phyloP scores from a whole-genome alignment of 1,140 invertebrate species.

The Drosophila trapezifrons region DNA sequence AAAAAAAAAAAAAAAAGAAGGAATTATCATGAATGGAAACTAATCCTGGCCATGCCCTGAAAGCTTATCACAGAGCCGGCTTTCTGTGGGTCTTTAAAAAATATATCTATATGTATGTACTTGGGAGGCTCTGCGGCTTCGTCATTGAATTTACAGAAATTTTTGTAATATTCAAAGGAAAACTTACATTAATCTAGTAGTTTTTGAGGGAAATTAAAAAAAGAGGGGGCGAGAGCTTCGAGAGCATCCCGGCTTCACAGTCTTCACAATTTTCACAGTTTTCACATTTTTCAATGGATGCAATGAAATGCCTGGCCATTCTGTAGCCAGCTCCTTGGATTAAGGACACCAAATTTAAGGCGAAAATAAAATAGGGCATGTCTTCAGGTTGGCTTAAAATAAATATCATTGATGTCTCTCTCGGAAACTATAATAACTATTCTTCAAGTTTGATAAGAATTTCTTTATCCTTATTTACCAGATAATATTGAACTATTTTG shows the following conservation, averaged over 20 bases:
- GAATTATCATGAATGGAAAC: constrained; percentile 52
- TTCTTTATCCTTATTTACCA: no score
- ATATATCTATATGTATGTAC: constrained; percentile 10
- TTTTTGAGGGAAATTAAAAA: constrained; percentile 23
- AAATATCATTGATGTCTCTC: no score
- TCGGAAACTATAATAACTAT: no score
- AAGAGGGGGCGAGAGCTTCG: constrained; percentile 10
- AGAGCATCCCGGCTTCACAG: no score
- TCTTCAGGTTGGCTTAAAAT: no score
- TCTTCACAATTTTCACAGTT: neutral
- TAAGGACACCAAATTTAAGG: neutral
- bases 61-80: constrained; percentile 46
- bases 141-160: constrained; percentile 36
- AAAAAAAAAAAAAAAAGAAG: constrained; percentile 4
- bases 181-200: constrained; percentile 23
- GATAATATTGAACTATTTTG: no score
- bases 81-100: constrained; percentile 41
- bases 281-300: neutral
- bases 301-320: constrained; percentile 7
- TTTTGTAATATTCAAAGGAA: constrained; percentile 31
- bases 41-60: constrained; percentile 46
- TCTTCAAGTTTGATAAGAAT: no score
- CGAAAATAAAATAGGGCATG: no score
- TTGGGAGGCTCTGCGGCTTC: constrained; percentile 15
- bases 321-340: neutral